A percentile compares a stretch with the other conserved stretches of the same genome.
phyloP scores from a whole-genome alignment of 2,888 invertebrate species.

The Pollenia griseotomentosa region DNA sequence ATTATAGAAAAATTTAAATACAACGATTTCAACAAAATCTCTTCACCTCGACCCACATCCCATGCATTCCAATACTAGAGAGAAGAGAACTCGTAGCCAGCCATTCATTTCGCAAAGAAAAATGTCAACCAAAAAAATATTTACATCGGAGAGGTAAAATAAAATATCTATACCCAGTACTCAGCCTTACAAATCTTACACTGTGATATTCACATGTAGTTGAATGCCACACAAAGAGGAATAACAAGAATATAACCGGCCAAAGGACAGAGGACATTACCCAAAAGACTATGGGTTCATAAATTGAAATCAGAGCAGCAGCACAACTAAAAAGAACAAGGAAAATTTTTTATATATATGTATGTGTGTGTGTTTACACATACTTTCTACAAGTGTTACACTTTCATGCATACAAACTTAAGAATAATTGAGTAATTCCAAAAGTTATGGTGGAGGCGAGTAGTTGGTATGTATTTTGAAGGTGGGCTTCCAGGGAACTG shows the following conservation, averaged over 20 bases:
- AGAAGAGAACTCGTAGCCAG: conserved; percentile 2
- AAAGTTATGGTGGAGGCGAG: conserved; percentile 52
- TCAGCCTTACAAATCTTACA: conserved; percentile 29
- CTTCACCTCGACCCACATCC: conserved; percentile 47
- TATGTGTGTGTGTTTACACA: neutral
- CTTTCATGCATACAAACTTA: conserved; percentile 43
- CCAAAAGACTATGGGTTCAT: conserved; percentile 78
- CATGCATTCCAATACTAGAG: neutral
- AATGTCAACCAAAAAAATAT: conserved; percentile 60
- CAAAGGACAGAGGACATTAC: conserved; percentile 62
- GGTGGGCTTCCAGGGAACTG: neutral
- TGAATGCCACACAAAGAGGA: conserved; percentile 42
- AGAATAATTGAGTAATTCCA: conserved; percentile 71
- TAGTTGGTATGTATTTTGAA: conserved; percentile 10
- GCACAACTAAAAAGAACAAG: conserved; percentile 69
- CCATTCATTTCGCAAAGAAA: conserved; percentile 61
- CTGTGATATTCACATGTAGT: conserved; percentile 1
- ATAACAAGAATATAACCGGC: conserved; percentile 56
- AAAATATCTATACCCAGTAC: conserved; percentile 52
- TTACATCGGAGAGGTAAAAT: conserved; percentile 59
- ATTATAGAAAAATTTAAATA: conserved; percentile 83
- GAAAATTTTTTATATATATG: neutral
- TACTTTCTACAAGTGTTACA: neutral
- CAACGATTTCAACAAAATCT: conserved; percentile 75
- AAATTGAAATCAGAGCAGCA: conserved; percentile 82